Conservation (phyloP, 1,140 invertebrate species). For the Teleopsis dalmanni region DNA sequence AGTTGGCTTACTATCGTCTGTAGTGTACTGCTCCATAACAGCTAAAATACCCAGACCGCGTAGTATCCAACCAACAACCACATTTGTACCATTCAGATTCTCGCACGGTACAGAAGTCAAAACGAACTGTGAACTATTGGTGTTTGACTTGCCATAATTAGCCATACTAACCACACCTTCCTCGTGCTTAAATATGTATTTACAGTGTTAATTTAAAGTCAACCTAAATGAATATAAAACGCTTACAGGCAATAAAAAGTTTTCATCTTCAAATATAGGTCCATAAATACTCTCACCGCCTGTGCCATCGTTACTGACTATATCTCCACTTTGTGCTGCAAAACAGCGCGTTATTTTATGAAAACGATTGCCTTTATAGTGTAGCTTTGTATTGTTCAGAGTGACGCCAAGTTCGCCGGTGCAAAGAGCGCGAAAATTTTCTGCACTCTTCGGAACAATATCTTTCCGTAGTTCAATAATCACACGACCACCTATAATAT, state of each 20-base stretch:
- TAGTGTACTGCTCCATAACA: conserved; percentile 56
- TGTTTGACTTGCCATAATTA: conserved; percentile 73
- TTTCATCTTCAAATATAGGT: conserved; percentile 81
- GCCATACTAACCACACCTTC: conserved; percentile 80
- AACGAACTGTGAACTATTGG: conserved; percentile 93
- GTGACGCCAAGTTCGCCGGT: conserved; percentile 77
- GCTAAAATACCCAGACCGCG: conserved; percentile 61
- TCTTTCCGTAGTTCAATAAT: conserved; percentile 75
- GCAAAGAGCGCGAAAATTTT: conserved; percentile 86
- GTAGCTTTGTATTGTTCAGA: conserved; percentile 57
- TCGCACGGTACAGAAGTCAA: conserved; percentile 76
- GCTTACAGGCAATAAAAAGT: conserved; percentile 62
- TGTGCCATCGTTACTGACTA: conserved; percentile 67
- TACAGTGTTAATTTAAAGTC: background rate
- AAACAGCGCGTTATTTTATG: conserved; percentile 62
- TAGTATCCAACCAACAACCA: conserved; percentile 78
- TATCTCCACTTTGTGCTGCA: conserved; percentile 79
- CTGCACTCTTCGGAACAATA: conserved; percentile 80
- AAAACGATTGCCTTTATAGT: conserved; percentile 67
- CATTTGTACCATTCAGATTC: conserved; percentile 83
- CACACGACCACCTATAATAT: conserved; percentile 63
- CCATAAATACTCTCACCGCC: conserved; percentile 94
- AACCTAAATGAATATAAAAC: background rate
- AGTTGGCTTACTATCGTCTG: conserved; percentile 50
- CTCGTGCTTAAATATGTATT: conserved; percentile 50